Evolutionary conservation across 2,888 invertebrate species (phyloP).

Genomic region (Agrotis puta): DNA sequence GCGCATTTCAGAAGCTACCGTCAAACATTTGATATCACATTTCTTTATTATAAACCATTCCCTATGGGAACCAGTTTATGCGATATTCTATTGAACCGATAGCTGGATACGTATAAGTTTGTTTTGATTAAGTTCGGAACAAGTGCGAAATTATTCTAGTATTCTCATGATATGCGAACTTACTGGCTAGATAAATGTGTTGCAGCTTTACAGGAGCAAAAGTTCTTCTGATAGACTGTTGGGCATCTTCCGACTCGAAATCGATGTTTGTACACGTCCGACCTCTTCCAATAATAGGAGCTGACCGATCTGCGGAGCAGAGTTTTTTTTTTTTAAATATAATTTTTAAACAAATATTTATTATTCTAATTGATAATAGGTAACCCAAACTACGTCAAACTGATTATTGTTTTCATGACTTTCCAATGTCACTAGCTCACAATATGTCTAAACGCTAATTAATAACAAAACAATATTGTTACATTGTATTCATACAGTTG

Average conservation of each 20-base stretch:
- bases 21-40: conserved; percentile 80
- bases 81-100: conserved; percentile 61
- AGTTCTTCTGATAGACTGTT: no score
- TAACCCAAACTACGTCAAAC: not conserved
- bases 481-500: conserved; percentile 8
- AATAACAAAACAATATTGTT: conserved; percentile 28
- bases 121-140: conserved; percentile 55
- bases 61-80: conserved; percentile 64
- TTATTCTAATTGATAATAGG: not conserved
- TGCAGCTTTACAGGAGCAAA: not conserved
- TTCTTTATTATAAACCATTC: conserved; percentile 74
- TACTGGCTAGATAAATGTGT: conserved; percentile 1
- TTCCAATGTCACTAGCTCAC: conserved; percentile 11
- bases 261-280: conserved; percentile 91
- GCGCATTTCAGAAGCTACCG: conserved; percentile 86
- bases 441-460: conserved; percentile 19
- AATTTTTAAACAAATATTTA: not conserved
- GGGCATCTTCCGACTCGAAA: conserved; percentile 89
- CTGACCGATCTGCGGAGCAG: conserved; percentile 87
- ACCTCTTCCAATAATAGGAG: conserved; percentile 89
- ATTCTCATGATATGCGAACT: conserved; percentile 19
- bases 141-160: conserved; percentile 39
- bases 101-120: conserved; percentile 51
- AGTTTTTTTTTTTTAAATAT: no score
- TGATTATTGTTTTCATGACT: not conserved